Evolutionary conservation across 1,140 invertebrate genomes (phyloP), one percentile per base, ranked within the genome.

Genomic region (Atta cephalotes): DNA sequence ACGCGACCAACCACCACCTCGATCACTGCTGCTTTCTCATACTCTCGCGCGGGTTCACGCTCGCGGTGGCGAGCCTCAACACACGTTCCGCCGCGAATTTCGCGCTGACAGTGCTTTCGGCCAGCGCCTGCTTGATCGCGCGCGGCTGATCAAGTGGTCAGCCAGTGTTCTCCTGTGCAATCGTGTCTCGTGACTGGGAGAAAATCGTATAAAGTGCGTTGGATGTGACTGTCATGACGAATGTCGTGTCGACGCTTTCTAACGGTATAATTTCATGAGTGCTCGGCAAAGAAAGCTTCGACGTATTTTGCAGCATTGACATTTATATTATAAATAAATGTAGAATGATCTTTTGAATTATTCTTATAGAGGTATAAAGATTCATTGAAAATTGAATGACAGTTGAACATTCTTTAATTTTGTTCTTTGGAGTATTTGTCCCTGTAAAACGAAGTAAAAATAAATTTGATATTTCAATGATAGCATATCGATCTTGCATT

Each of bases 1-100:
- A 95, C 95, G 94, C 95, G 95, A 94, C 94, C 94, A 94, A 92
- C 94, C 94, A 94, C 94, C 93, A 94, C 93, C 93, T 92, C 88
- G 91, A 94, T 92, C 93, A 95, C 93, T 91, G 92, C 92, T 93
- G 25, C 91, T 87, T 86, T 92, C 87, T 92, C 91, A 39, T 39
- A 91, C 92, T 93, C 93, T 88, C 85, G 92, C 90, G 89, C 88
- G 72, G 88, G 60, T 88, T 85, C 74, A 68, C 28, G 72, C 53
- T 70, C 66, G 66, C 87, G 85, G 70, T 74, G 9, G 74, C 35
- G 62, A 71, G 28, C 39, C 18, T 49, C 78, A 77, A 80, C 71
- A 78, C 79, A 79, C 66, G 28, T 86, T 21, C 63, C 63, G 87
- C 14, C 72, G 78, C 35, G 25, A 49, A 76, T 63, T 87, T 74